A percentile compares a stretch with the other conserved stretches of the same genome.
These are phyloP conservation scores for Anas platyrhynchos DNA, from an alignment of 2,113 vertebrate genomes.

Conservation along the genomic window DNA sequence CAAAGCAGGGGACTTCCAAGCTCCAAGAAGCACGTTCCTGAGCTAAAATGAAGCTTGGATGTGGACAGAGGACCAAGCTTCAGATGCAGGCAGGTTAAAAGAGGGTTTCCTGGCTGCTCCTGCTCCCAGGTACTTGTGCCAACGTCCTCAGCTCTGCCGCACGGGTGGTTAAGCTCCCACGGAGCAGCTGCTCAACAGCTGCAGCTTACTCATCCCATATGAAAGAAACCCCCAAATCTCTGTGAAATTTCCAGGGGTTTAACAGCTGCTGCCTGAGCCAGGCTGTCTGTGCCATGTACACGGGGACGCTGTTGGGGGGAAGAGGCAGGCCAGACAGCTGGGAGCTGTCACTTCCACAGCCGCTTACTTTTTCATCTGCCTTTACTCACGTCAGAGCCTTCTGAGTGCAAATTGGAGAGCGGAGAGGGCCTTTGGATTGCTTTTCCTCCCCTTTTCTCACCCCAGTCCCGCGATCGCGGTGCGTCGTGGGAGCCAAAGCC, in stretches of 20 bases:
- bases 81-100: rapidly evolving
- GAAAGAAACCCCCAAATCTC: constrained; percentile 58
- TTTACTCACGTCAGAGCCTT: constrained; percentile 15
- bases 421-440: not conserved
- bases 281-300: constrained; percentile 54
- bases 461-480: not conserved
- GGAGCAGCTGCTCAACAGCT: constrained; percentile 65
- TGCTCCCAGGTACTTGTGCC: not conserved
- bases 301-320: not conserved
- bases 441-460: not conserved
- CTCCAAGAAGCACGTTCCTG: too few relatives aligned
- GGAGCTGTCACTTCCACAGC: constrained; percentile 23
- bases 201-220: constrained; percentile 26
- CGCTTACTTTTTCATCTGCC: not conserved
- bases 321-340: constrained; percentile 51
- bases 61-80: not conserved
- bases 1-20: not conserved
- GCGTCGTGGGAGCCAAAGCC: not conserved
- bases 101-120: not conserved
- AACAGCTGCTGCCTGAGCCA: constrained; percentile 64
- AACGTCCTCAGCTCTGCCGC: not conserved
- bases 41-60: not conserved
- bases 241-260: constrained; percentile 73
- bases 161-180: not conserved
- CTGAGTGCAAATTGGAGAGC: not conserved